A percentile compares a stretch with the other conserved stretches of the same genome.
Conservation (phyloP, 2,113 vertebrate species). For the Lepidothrix coronata region DNA sequence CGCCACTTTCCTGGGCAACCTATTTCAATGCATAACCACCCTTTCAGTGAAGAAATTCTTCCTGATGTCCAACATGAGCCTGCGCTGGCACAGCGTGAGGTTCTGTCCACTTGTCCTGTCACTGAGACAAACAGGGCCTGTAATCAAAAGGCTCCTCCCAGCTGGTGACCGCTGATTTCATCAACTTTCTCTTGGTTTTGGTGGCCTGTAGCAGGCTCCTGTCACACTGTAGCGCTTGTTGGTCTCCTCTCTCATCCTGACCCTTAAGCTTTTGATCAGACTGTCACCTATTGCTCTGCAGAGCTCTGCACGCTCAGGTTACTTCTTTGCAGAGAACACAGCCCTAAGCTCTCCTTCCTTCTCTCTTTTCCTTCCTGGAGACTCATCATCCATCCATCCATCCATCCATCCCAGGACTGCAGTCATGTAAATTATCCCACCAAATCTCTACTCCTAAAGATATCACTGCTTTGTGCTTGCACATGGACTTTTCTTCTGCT, state of each 20-base stretch:
- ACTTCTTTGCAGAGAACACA: neutral
- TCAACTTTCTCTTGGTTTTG: neutral
- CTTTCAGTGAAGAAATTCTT: neutral
- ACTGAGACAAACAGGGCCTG: neutral
- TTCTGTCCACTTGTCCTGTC: neutral
- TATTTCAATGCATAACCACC: neutral
- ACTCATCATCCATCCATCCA: neutral
- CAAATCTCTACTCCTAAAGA: neutral
- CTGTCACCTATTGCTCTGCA: neutral
- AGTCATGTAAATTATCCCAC: neutral
- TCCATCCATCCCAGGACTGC: neutral
- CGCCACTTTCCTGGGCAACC: neutral
- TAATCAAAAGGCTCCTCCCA: neutral
- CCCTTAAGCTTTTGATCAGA: neutral
- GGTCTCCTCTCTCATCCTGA: neutral
- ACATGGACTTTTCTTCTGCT: neutral
- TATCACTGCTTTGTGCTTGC: neutral
- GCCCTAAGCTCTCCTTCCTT: neutral
- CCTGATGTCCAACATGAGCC: neutral
- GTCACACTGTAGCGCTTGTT: rapidly evolving
- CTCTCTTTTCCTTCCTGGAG: neutral
- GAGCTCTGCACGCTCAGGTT: neutral
- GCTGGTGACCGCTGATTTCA: neutral
- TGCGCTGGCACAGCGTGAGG: neutral
- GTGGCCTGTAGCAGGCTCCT: neutral